Evolutionary conservation across 2,113 vertebrate genomes (phyloP).

Genomic region (Aphyosemion australe): DNA sequence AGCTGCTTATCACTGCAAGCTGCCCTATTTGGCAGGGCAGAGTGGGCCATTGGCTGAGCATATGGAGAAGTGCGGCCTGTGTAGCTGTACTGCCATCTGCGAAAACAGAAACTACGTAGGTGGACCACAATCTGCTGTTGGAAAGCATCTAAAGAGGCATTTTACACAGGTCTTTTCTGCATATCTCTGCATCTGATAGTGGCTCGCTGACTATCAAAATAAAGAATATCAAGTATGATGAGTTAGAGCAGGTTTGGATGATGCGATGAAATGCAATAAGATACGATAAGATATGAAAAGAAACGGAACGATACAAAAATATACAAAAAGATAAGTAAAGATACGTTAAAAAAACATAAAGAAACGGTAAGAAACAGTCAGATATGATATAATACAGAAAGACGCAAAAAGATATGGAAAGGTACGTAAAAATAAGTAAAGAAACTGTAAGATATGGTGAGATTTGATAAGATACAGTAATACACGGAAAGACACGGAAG

Average conservation of each 20-base stretch:
- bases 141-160: slow-evolving; percentile 50
- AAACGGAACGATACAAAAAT: no score
- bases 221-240: neutral
- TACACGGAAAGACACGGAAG: no score
- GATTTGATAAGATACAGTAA: no score
- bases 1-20: slow-evolving; percentile 45
- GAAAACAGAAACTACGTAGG: slow-evolving; percentile 58
- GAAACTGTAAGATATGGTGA: no score
- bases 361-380: no score
- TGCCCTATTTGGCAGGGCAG: slow-evolving; percentile 55
- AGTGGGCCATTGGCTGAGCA: slow-evolving; percentile 36
- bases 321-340: no score
- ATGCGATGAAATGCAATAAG: neutral
- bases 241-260: neutral
- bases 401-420: no score
- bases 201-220: slow-evolving; percentile 15
- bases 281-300: no score
- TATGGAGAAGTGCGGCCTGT: slow-evolving; percentile 47
- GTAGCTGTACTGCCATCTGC: slow-evolving; percentile 61
- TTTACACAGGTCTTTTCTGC: slow-evolving; percentile 1
- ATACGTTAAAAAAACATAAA: no score
- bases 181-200: slow-evolving; percentile 15
- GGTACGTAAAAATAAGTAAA: no score
- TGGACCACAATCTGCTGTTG: slow-evolving; percentile 71
- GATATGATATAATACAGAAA: no score